Base-by-base conservation (phyloP, 2,113 vertebrate species). In the Bucco capensis region DNA sequence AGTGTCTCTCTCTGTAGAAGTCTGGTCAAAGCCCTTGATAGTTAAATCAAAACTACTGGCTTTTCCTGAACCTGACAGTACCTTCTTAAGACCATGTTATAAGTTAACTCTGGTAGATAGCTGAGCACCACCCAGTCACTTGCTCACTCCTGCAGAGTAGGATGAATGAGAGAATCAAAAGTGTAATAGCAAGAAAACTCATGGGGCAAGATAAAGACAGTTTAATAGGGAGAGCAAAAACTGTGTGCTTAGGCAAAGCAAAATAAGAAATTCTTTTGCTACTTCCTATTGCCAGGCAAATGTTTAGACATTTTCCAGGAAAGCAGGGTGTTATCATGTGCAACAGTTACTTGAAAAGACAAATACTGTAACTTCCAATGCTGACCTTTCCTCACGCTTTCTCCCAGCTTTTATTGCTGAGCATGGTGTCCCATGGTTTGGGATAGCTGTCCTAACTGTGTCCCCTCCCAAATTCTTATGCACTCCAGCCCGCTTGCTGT, bases 101-200 rank as follows among this genome's bases (percentile, higher is more conserved):
- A n/a, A n/a, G n/a, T n/a, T n/a, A n/a, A n/a, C n/a, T n/a, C n/a
- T n/a, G n/a, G n/a, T n/a, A n/a, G n/a, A n/a, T n/a, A n/a, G n/a
- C n/a, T n/a, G n/a, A n/a, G 16, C 1, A 15, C 14, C 31, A 21
- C 40, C 22, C 8, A 57, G 16, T 30, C 2, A 1, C 25, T 22
- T 0, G 0, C 15, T 60, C 31, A 46, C 7, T 81, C 19, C 7
- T 7, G 8, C 24, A 42, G 1, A 31, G 7, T 23, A 14, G 14
- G 24, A 30, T 57, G 8, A 12, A 16, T 27, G 18, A 70, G 35
- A 15, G 7, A 66, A 53, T 25, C 17, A 6, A 5, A 74, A 70
- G 8, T 14, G 22, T 30, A 40, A 31, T 67, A 54, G 31, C 46
- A 10, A 75, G 53, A 69, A 80, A 58, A 62, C 8, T 62, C 4